Evolutionary conservation across 2,797 vertebrate species (phyloP), one percentile per base, ranked within the genome.

Genomic region (Phrynocephalus guinanensis): DNA sequence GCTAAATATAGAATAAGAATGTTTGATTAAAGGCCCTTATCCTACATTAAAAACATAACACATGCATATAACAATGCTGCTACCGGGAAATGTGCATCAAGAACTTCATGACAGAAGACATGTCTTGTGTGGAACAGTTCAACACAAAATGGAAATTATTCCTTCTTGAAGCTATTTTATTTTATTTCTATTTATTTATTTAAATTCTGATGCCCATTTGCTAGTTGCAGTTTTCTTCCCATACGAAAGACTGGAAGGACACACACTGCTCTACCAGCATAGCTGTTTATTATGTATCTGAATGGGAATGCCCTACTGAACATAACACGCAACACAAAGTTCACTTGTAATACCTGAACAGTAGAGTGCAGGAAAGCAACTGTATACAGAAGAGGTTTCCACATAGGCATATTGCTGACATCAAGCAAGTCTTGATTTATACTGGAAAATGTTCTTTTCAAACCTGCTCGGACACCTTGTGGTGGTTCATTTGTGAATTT

Each of bases 401-500:
- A 98, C 94, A 94, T 94, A 85, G 97, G 97, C 85, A 97, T 86
- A 88, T 96, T 96, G 88, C 95, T 97, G 91, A 96, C 85, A 22
- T 98, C 97, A 93, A 98, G 86, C 67, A 97, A 95, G 89, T 97
- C 96, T 92, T 97, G 97, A 91, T 97, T 97, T 91, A 98, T 98
- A 82, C 96, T 95, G 1, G 96, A 96, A 95, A 98, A 98, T 0
- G 97, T 98, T 93, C 97, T 96, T 95, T 97, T 97, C 92, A 98
- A 89, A 82, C 97, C 97, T 0, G 97, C 97, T 0, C 97, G 96
- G 3, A 98, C 94, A 30, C 98, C 98, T 85, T 98, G 97, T 2
- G 98, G 98, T 20, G 97, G 97, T 88, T 98, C 97, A 50, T 98
- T 98, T 87, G 98, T 98, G 92, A 98, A 98, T 95, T 98, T 98